These are phyloP conservation scores for Gandaritis pyraliata DNA, from an alignment of 2,888 invertebrate species.

Conservation along the genomic window DNA sequence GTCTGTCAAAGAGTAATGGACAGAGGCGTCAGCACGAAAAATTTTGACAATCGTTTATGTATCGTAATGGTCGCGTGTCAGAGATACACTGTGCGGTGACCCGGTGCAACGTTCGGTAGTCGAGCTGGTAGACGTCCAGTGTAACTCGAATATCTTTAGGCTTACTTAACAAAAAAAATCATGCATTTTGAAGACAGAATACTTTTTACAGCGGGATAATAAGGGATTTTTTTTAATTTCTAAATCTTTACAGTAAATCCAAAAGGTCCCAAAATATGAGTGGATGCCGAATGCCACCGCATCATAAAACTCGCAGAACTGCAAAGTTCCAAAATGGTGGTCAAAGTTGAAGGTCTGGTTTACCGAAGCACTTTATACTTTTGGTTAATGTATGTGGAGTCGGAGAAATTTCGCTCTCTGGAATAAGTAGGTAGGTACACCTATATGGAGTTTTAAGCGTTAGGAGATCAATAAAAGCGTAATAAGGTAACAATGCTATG, in stretches of 20 bases:
- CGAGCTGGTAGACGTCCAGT: too few relatives aligned
- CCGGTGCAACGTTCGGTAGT: too few relatives aligned
- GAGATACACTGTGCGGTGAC: too few relatives aligned
- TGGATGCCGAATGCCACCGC: neutral
- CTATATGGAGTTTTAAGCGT: too few relatives aligned
- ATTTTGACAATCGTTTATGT: neutral
- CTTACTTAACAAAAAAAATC: too few relatives aligned
- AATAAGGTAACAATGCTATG: too few relatives aligned
- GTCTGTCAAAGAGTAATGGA: conserved; percentile 27
- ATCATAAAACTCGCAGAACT: conserved; percentile 16
- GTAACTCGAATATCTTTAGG: too few relatives aligned
- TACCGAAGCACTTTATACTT: conserved; percentile 18
- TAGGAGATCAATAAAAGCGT: too few relatives aligned
- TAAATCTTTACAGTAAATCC: neutral
- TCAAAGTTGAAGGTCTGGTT: conserved; percentile 21
- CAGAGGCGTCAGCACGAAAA: conserved; percentile 6
- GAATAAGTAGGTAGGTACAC: too few relatives aligned
- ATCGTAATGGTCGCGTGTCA: neutral
- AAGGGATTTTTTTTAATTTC: too few relatives aligned
- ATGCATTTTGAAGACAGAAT: too few relatives aligned
- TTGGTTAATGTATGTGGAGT: conserved; percentile 10
- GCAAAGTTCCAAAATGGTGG: conserved; percentile 16
- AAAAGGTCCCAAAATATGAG: conserved; percentile 1
- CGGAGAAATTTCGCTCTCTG: neutral
- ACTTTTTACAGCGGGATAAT: too few relatives aligned